Evolutionary conservation across 2,797 vertebrate genomes (phyloP).

Genomic region (Melanotaenia maccullochi): DNA sequence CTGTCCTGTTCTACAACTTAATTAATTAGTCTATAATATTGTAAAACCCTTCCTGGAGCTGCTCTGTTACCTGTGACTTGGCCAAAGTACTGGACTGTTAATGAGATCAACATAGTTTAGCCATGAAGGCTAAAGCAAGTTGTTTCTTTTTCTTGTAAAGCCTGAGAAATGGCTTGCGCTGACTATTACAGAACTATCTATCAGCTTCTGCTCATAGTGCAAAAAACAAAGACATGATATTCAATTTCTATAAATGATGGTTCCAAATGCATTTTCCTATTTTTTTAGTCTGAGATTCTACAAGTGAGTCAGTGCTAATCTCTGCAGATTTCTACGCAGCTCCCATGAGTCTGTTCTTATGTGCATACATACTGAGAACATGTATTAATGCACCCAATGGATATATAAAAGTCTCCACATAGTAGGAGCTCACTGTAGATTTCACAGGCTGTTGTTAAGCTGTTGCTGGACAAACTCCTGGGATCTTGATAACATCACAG

Average conservation of each 20-base stretch:
- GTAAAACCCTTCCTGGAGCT: slow-evolving; percentile 22
- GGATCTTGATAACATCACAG: slow-evolving; percentile 23
- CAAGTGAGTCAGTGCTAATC: neutral
- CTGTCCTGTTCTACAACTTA: neutral
- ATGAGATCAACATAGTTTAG: slow-evolving; percentile 24
- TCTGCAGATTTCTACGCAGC: slow-evolving; percentile 1
- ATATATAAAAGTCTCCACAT: neutral
- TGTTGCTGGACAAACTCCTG: slow-evolving; percentile 32
- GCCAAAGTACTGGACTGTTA: slow-evolving; percentile 5
- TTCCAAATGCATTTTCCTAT: neutral
- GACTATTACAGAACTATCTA: neutral
- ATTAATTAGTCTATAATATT: slow-evolving; percentile 16
- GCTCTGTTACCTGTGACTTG: slow-evolving; percentile 24
- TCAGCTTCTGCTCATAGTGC: neutral
- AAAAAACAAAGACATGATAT: neutral
- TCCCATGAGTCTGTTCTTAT: slow-evolving; percentile 1
- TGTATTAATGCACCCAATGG: neutral
- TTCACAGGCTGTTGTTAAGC: slow-evolving; percentile 39
- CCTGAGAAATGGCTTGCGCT: neutral
- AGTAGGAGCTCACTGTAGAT: slow-evolving; percentile 11
- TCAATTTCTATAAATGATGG: neutral
- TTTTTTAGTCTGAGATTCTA: neutral
- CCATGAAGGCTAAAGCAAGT: slow-evolving; percentile 24
- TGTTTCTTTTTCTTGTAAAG: slow-evolving; percentile 11
- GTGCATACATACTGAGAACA: neutral